Evolutionary conservation across 92 coral and sea anemone species (phyloP).

Genomic region (Pocillopora grandis): DNA sequence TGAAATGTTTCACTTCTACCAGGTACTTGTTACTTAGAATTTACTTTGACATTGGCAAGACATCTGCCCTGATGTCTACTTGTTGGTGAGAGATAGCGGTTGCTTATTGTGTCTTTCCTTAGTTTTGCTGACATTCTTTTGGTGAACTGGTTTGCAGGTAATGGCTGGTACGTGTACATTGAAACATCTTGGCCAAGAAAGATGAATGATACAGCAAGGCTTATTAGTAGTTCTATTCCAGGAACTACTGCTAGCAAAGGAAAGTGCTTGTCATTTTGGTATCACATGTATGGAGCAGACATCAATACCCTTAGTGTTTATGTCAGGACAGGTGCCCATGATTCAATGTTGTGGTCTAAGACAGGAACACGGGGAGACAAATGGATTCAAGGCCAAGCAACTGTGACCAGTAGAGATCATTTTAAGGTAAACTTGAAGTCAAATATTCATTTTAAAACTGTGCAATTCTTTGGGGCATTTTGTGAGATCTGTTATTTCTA

Average conservation of each 20-base stretch:
- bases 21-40: no score
- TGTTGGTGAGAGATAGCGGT: no score
- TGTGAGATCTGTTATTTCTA: no score
- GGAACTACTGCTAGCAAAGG: constrained; percentile 76
- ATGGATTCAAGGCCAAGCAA: constrained; percentile 79
- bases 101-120: no score
- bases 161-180: constrained; percentile 73
- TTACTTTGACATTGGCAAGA: no score
- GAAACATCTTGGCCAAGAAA: constrained; percentile 78
- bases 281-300: constrained; percentile 86
- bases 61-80: no score
- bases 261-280: constrained; percentile 78
- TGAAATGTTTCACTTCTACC: no score
- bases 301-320: constrained; percentile 71
- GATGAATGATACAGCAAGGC: constrained; percentile 74
- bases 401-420: constrained; percentile 69
- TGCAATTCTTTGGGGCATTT: not conserved
- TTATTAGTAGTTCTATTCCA: constrained; percentile 70
- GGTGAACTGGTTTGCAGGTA: constrained; percentile 29
- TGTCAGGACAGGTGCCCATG: constrained; percentile 68
- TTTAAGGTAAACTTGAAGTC: constrained; percentile 60
- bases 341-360: constrained; percentile 67
- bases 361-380: constrained; percentile 75
- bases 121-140: no score
- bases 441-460: not conserved